phyloP scores from a whole-genome alignment of 2,113 vertebrate genomes.

The Pica pica region DNA sequence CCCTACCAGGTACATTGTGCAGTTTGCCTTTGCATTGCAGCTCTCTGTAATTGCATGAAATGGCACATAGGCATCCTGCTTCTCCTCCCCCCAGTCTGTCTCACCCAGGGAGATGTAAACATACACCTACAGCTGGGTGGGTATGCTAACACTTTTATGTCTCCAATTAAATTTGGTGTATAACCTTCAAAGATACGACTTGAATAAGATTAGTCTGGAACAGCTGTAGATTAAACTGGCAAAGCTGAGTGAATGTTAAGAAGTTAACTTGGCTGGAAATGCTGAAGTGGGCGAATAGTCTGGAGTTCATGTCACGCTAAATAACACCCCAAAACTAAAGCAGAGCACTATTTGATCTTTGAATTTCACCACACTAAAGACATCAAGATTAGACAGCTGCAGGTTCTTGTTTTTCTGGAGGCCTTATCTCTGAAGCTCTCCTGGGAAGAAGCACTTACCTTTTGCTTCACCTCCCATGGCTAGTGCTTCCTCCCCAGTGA shows the following conservation, averaged over 20 bases:
- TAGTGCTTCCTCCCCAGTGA: not conserved
- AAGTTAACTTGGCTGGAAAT: not conserved
- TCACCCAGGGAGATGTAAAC: not conserved
- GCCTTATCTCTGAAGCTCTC: not conserved
- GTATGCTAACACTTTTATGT: not conserved
- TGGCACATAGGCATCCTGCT: not conserved
- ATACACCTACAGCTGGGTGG: not conserved
- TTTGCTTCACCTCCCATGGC: not conserved
- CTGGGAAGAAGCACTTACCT: not conserved
- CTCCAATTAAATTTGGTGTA: not conserved
- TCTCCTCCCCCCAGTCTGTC: not conserved
- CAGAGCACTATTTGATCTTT: not conserved
- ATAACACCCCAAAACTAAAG: not conserved
- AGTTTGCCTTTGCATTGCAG: not conserved
- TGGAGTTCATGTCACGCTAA: not conserved
- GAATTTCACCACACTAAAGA: not conserved
- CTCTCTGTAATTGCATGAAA: not conserved
- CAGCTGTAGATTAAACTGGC: not conserved
- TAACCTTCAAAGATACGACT: not conserved
- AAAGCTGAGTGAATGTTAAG: not conserved
- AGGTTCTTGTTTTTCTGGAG: not conserved
- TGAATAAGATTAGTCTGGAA: not conserved
- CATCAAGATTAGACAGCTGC: not conserved
- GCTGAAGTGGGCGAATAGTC: not conserved
- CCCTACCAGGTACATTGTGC: constrained; percentile 88